Evolutionary conservation across 1,140 invertebrate species (phyloP).

Genomic region (Acarapis woodi): DNA sequence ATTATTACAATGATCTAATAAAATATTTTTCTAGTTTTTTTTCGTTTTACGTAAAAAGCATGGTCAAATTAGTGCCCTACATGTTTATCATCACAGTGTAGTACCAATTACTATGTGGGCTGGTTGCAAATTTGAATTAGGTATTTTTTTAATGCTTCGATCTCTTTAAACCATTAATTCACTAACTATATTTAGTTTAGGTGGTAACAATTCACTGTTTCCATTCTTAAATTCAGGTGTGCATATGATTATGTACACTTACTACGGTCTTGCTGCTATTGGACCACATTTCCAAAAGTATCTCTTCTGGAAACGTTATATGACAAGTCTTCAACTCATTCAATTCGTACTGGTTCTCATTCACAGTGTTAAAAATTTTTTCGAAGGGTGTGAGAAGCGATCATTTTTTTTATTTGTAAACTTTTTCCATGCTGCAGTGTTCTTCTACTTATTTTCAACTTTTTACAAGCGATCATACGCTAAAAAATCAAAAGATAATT

Average conservation of each 20-base stretch:
- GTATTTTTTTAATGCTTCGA: too few relatives aligned
- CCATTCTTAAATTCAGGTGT: constrained; percentile 53
- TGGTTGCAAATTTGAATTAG: constrained; percentile 51
- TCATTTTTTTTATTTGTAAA: constrained; percentile 4
- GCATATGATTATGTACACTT: constrained; percentile 27
- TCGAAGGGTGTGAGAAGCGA: constrained; percentile 7
- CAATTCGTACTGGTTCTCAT: constrained; percentile 5
- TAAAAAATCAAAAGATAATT: not conserved
- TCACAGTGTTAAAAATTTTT: constrained; percentile 4
- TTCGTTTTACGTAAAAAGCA: constrained; percentile 72
- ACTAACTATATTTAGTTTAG: too few relatives aligned
- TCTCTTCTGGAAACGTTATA: constrained; percentile 27
- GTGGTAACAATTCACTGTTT: constrained; percentile 57
- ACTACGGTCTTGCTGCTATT: constrained; percentile 24
- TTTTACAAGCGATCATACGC: constrained; percentile 2
- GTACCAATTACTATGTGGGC: constrained; percentile 89
- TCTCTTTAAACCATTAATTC: constrained; percentile 17
- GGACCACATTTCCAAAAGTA: constrained; percentile 22
- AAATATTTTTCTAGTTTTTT: constrained; percentile 23
- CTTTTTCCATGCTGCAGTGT: constrained; percentile 4
- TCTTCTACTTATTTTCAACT: constrained; percentile 1
- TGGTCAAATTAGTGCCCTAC: constrained; percentile 62
- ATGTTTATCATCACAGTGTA: constrained; percentile 78
- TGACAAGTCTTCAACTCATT: constrained; percentile 24
- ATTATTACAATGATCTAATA: not conserved